A percentile compares a stretch with the other conserved stretches of the same genome.
phyloP scores from a whole-genome alignment of 2,113 vertebrate species.

The Donacobius atricapilla region DNA sequence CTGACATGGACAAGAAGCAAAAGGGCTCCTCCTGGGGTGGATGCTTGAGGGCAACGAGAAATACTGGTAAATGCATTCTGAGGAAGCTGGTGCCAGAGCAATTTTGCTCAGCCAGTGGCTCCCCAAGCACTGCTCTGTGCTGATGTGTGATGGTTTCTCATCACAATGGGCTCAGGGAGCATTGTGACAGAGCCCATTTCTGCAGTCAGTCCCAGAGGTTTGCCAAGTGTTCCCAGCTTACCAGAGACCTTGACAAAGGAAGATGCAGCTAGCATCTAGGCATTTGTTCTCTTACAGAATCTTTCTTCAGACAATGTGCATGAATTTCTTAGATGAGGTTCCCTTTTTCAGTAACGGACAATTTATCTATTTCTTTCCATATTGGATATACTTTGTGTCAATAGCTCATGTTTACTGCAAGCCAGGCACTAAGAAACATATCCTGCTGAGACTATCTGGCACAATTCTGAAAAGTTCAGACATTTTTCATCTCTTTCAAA shows the following conservation, averaged over 20 bases:
- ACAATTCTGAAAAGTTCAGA: background rate
- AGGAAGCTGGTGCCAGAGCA: background rate
- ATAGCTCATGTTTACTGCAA: background rate
- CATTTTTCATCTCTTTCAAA: background rate
- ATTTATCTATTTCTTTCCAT: background rate
- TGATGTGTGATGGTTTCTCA: background rate
- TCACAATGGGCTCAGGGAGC: background rate
- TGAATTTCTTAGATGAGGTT: background rate
- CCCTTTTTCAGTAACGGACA: background rate
- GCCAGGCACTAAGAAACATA: background rate
- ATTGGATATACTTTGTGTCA: background rate
- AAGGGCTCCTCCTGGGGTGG: background rate
- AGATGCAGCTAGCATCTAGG: background rate
- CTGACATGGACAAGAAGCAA: background rate
- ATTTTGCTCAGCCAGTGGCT: accelerated
- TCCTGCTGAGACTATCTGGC: background rate
- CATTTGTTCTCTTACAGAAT: background rate
- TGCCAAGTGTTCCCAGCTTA: background rate
- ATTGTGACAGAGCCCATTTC: background rate
- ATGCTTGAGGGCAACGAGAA: background rate
- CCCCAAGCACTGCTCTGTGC: no score
- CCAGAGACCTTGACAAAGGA: background rate
- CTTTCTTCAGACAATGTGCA: background rate
- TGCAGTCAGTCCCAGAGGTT: background rate
- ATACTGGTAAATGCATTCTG: background rate